A percentile compares a stretch with the other conserved stretches of the same genome.
Evolutionary conservation across 1,140 invertebrate genomes (phyloP).

Genomic region (Aradophagus sp.): DNA sequence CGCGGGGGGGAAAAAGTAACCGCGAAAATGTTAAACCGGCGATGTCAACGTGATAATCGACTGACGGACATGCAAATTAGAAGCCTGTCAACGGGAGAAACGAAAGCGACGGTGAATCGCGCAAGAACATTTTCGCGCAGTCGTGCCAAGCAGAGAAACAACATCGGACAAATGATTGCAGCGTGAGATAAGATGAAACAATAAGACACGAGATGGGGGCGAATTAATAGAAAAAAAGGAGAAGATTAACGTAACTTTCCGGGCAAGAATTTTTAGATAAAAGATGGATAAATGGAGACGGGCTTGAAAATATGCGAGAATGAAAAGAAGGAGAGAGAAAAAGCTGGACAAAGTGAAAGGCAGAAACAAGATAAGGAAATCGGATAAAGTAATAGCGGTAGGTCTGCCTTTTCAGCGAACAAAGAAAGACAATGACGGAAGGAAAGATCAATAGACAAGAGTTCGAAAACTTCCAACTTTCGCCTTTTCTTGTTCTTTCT

Average conservation of each 20-base stretch:
- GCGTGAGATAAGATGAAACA: conserved; percentile 10
- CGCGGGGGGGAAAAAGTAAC: conserved; percentile 6
- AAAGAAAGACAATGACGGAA: conserved; percentile 8
- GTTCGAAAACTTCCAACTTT: too few species aligned
- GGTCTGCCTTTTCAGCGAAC: conserved; percentile 12
- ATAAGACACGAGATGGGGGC: conserved; percentile 1
- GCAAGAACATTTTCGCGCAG: conserved; percentile 3
- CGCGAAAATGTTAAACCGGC: conserved; percentile 6
- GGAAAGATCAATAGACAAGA: conserved; percentile 25
- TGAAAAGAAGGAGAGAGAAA: neutral
- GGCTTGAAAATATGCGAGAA: conserved; percentile 4
- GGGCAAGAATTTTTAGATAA: conserved; percentile 21
- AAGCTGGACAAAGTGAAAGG: neutral
- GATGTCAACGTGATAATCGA: conserved; percentile 33
- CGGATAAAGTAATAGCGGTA: conserved; percentile 23
- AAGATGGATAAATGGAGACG: conserved; percentile 21
- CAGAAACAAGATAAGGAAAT: conserved; percentile 29
- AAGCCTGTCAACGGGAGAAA: conserved; percentile 6
- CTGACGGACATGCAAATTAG: conserved; percentile 36
- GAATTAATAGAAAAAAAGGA: conserved; percentile 16
- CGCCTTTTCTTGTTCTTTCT: too few species aligned
- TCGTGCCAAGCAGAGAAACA: neutral
- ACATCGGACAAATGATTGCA: conserved; percentile 5
- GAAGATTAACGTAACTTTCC: conserved; percentile 13
- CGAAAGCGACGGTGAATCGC: neutral